These are phyloP conservation scores for Erpetoichthys calabaricus DNA, from an alignment of 2,797 vertebrate species.

Conservation along the genomic window DNA sequence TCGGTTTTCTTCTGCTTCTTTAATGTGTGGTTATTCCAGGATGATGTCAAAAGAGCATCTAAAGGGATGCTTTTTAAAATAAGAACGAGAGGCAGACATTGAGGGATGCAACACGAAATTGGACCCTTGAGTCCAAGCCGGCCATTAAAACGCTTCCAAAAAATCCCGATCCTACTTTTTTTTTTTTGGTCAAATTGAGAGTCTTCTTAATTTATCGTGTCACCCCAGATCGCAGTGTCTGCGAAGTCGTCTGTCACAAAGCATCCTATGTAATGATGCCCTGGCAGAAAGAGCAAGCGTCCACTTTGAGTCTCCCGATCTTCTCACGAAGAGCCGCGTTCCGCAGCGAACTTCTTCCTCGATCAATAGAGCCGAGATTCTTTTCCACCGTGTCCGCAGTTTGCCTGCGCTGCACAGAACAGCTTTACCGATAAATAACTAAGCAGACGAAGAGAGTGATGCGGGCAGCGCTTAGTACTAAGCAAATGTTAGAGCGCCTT, in stretches of 20 bases:
- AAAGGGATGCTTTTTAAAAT: slow-evolving; percentile 15
- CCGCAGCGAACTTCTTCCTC: background rate
- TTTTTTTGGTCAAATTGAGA: too few relatives aligned
- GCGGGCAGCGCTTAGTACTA: too few relatives aligned
- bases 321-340: slow-evolving; percentile 1
- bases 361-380: background rate
- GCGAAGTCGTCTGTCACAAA: background rate
- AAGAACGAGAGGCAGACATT: slow-evolving; percentile 16
- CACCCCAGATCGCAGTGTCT: background rate
- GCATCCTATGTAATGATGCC: too few relatives aligned
- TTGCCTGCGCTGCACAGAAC: background rate
- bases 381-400: background rate
- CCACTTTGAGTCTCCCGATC: background rate
- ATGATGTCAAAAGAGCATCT: slow-evolving; percentile 14
- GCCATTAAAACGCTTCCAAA: too few relatives aligned
- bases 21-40: slow-evolving; percentile 23
- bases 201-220: too few relatives aligned
- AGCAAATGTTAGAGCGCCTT: too few relatives aligned
- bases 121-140: slow-evolving; percentile 7
- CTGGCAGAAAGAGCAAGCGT: too few relatives aligned
- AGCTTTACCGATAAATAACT: background rate
- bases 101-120: slow-evolving; percentile 25
- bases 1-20: too few relatives aligned
- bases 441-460: background rate
- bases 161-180: too few relatives aligned